Evolutionary conservation across 2,888 invertebrate species (phyloP).

Genomic region (Diploptera punctata): DNA sequence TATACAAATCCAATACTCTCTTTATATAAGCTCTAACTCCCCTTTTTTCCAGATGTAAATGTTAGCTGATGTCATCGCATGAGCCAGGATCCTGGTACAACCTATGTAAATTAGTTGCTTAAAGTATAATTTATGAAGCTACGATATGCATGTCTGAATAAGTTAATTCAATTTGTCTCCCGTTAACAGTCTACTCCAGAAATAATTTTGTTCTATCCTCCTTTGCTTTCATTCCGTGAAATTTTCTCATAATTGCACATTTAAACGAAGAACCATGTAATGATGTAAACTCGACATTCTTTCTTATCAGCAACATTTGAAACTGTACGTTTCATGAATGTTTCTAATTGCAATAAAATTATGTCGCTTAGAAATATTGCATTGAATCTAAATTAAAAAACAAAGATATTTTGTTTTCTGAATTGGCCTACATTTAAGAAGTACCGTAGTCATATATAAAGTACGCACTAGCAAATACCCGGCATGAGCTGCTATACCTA

Average conservation of each 20-base stretch:
- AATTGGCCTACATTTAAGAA: too few species aligned
- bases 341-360: too few species aligned
- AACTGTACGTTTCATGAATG: too few species aligned
- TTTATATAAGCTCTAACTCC: not conserved
- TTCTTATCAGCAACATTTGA: too few species aligned
- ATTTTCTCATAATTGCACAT: not conserved
- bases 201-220: not conserved
- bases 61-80: not conserved
- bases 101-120: slow-evolving; percentile 4
- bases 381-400: too few species aligned
- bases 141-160: not conserved
- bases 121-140: slow-evolving; percentile 10
- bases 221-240: not conserved
- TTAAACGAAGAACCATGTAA: not conserved
- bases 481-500: too few species aligned
- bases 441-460: too few species aligned
- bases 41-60: not conserved
- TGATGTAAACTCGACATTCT: not conserved
- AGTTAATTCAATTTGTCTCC: slow-evolving; percentile 8
- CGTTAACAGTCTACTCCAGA: not conserved
- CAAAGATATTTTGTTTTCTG: too few species aligned
- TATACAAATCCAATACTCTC: slow-evolving; percentile 15
- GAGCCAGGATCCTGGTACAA: not conserved
- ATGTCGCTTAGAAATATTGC: too few species aligned
- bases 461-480: too few species aligned